Conservation (phyloP, 2,888 invertebrate species). For the Bimastos eiseni region DNA sequence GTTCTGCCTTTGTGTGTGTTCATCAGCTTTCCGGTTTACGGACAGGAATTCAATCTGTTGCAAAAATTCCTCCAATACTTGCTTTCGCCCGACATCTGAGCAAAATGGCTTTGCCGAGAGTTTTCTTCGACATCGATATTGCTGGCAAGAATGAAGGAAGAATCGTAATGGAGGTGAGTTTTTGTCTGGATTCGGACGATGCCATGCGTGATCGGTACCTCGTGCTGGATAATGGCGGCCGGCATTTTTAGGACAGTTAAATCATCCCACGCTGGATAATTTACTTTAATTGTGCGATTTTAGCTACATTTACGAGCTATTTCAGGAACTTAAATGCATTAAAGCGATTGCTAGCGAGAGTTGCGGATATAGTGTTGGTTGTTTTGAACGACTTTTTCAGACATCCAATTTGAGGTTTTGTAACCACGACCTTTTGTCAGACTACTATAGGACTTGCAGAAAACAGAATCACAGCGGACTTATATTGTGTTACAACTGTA, state of each 20-base stretch:
- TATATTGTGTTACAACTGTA: too few relatives aligned
- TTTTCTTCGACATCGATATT: slow-evolving; percentile 86
- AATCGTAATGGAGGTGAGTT: slow-evolving; percentile 84
- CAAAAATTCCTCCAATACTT: slow-evolving; percentile 18
- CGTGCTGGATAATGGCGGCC: not conserved
- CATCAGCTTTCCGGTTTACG: not conserved
- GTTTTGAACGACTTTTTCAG: too few relatives aligned
- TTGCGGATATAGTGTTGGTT: too few relatives aligned
- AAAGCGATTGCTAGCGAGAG: too few relatives aligned
- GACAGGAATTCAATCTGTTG: not conserved
- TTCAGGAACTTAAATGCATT: too few relatives aligned
- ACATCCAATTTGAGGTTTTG: too few relatives aligned
- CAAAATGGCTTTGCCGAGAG: slow-evolving; percentile 56
- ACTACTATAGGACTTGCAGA: too few relatives aligned
- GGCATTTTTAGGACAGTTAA: not conserved
- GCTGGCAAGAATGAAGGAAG: slow-evolving; percentile 79
- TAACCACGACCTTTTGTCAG: too few relatives aligned
- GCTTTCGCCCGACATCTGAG: slow-evolving; percentile 14
- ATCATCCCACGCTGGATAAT: not conserved
- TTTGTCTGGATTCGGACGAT: not conserved
- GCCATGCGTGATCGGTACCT: not conserved
- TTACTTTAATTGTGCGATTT: not conserved
- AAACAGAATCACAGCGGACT: too few relatives aligned
- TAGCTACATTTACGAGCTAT: too few relatives aligned
- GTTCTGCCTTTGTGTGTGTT: not conserved